Percentiles rank a stretch among this genome's conserved stretches.
Conservation (phyloP, 2,797 vertebrate genomes). For the Uromys caudimaculatus region DNA sequence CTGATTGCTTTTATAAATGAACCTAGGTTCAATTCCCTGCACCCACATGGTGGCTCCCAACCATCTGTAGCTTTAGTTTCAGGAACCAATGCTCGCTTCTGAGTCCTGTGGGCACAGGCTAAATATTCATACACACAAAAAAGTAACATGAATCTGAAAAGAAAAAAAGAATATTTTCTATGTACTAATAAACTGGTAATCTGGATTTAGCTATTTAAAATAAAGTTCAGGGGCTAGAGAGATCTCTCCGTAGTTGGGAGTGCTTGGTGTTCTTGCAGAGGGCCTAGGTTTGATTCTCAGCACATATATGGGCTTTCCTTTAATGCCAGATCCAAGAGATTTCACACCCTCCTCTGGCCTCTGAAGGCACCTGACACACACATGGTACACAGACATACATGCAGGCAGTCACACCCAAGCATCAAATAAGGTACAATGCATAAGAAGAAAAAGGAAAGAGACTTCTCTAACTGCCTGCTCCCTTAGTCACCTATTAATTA, state of each 20-base stretch:
- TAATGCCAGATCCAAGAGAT: background rate
- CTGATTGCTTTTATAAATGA: background rate
- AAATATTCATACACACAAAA: background rate
- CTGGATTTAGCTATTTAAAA: background rate
- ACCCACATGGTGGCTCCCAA: background rate
- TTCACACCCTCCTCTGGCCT: background rate
- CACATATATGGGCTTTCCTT: background rate
- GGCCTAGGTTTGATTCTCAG: background rate
- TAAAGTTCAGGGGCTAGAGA: background rate
- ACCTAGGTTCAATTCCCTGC: background rate
- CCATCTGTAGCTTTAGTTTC: background rate
- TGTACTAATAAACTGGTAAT: background rate
- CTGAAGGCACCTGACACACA: background rate
- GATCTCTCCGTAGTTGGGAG: background rate
- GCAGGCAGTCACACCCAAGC: background rate
- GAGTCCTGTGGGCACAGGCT: background rate
- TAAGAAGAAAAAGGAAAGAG: background rate
- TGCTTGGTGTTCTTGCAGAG: background rate
- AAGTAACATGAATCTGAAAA: background rate
- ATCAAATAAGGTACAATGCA: rapidly evolving
- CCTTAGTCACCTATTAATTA: background rate
- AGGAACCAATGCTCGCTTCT: background rate
- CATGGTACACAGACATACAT: background rate
- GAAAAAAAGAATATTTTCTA: background rate
- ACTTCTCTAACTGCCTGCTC: background rate